Conservation (phyloP, 1,140 invertebrate species). For the Caenorhabditis latens region DNA sequence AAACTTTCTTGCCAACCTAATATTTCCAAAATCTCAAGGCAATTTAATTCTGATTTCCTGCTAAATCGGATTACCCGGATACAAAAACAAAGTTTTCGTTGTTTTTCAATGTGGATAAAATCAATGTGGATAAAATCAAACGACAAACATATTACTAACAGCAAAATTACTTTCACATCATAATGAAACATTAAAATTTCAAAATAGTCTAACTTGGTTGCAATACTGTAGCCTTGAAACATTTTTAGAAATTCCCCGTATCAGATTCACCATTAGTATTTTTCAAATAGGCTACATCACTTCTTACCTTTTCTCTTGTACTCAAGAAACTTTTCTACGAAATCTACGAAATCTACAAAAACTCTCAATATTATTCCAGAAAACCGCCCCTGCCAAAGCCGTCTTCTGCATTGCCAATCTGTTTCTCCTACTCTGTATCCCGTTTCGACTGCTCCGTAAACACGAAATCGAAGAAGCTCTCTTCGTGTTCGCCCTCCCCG, state of each 20-base stretch:
- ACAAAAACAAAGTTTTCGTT: not conserved
- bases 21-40: no score
- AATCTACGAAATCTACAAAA: not conserved
- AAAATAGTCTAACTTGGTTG: no score
- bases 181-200: no score
- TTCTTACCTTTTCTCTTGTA: constrained; percentile 42
- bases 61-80: no score
- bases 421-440: constrained; percentile 91
- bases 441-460: constrained; percentile 85
- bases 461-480: constrained; percentile 89
- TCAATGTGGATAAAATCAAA: no score
- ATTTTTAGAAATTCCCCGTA: no score
- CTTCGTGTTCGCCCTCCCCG: constrained; percentile 90
- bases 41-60: no score
- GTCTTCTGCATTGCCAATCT: constrained; percentile 93
- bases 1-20: no score
- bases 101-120: no score
- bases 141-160: no score
- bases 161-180: no score
- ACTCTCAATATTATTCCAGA: constrained; percentile 81
- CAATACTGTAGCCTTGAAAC: no score
- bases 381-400: constrained; percentile 91
- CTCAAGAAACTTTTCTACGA: constrained; percentile 38
- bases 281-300: not conserved
- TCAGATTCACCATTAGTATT: not conserved